Conservation (phyloP, 2,888 invertebrate species). For the Limnephilus lunatus region DNA sequence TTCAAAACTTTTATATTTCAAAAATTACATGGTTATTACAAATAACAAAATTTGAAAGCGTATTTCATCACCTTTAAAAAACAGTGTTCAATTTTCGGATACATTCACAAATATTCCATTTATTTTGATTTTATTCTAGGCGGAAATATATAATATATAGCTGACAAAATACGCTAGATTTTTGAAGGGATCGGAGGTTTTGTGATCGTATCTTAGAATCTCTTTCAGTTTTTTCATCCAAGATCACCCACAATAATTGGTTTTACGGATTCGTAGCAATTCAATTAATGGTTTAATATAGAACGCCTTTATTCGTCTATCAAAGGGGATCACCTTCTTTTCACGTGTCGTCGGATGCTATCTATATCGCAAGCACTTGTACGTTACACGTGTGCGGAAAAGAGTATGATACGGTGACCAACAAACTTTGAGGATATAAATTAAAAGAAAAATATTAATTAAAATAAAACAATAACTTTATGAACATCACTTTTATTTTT, state of each 20-base stretch:
- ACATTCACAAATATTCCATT: too few species aligned
- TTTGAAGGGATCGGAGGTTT: background rate
- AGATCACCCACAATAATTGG: background rate
- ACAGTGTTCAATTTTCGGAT: too few species aligned
- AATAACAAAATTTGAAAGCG: too few species aligned
- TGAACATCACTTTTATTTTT: too few species aligned
- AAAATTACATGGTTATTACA: too few species aligned
- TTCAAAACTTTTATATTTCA: too few species aligned
- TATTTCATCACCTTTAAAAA: too few species aligned
- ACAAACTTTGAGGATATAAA: background rate
- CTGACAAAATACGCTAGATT: too few species aligned
- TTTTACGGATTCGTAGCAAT: background rate
- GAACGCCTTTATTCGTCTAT: background rate
- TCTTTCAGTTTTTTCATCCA: background rate
- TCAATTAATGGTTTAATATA: constrained; percentile 2
- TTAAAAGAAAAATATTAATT: too few species aligned
- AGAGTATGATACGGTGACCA: background rate
- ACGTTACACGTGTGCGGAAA: background rate
- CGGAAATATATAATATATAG: too few species aligned
- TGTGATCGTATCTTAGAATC: background rate
- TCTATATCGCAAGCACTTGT: background rate
- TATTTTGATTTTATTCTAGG: too few species aligned
- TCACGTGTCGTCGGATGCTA: background rate
- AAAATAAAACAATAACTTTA: too few species aligned
- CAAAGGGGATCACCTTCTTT: background rate